Conservation (phyloP, 2,888 invertebrate species). For the Drosophila cognata region DNA sequence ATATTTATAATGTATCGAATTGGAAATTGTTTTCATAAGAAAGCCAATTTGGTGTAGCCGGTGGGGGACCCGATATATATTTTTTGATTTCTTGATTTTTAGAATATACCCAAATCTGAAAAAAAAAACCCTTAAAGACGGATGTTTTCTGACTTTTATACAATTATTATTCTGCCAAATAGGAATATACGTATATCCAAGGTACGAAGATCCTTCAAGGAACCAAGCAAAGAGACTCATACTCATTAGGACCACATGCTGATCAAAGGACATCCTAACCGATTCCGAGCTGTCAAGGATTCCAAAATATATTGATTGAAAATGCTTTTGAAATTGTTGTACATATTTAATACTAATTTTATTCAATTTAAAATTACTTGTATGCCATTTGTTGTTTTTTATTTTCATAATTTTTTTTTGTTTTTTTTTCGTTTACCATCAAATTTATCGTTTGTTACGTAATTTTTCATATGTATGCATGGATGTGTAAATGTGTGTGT, state of each 20-base stretch:
- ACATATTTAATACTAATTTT: slow-evolving; percentile 78
- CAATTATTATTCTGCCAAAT: background rate
- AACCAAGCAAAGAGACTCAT: background rate
- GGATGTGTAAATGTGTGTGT: slow-evolving; percentile 18
- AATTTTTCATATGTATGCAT: slow-evolving; percentile 42
- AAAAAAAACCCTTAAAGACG: background rate
- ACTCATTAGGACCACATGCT: background rate
- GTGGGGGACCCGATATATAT: background rate
- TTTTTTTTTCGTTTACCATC: slow-evolving; percentile 51
- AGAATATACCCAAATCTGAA: background rate
- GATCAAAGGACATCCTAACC: background rate
- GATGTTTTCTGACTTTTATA: background rate
- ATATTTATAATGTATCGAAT: background rate
- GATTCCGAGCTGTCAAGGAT: background rate
- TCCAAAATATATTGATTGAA: slow-evolving; percentile 15
- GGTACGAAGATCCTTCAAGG: background rate
- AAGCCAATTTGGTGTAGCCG: background rate
- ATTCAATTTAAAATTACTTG: slow-evolving; percentile 79
- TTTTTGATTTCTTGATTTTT: background rate
- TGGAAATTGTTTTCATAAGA: background rate
- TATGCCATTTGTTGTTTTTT: slow-evolving; percentile 63
- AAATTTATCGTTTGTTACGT: slow-evolving; percentile 57
- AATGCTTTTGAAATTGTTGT: slow-evolving; percentile 57
- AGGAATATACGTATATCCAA: background rate
- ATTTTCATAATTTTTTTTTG: slow-evolving; percentile 3